Conservation (phyloP, 2,888 invertebrate species). For the Himalopsyche japonica region DNA sequence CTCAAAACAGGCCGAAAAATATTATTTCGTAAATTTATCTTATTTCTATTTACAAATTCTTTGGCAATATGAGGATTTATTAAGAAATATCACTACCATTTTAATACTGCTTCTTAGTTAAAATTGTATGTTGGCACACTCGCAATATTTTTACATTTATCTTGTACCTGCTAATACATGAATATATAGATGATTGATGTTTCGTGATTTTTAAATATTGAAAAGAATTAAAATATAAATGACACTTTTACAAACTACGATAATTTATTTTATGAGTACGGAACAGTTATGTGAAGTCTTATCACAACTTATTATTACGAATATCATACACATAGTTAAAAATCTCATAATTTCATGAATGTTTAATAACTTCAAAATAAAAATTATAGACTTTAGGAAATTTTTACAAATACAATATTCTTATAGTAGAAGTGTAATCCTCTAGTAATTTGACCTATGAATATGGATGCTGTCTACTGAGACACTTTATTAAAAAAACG, state of each 20-base stretch:
- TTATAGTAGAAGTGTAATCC: neutral
- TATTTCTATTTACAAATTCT: constrained; percentile 18
- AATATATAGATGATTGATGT: constrained; percentile 9
- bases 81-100: constrained; percentile 48
- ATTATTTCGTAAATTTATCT: neutral
- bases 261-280: constrained; percentile 1
- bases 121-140: constrained; percentile 55
- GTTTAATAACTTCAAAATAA: neutral
- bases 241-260: constrained; percentile 17
- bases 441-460: constrained; percentile 1
- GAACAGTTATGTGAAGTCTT: neutral
- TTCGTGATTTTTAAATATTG: constrained; percentile 1
- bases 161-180: constrained; percentile 12
- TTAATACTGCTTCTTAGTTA: constrained; percentile 63
- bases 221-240: constrained; percentile 7
- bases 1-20: neutral
- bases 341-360: neutral
- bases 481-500: neutral
- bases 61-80: constrained; percentile 23
- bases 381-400: neutral
- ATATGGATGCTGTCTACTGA: neutral
- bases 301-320: neutral
- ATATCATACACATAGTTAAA: neutral
- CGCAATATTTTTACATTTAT: constrained; percentile 42
- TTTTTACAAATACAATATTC: neutral